Conservation (phyloP, 2,888 invertebrate species). For the Troides oblongomaculatus region DNA sequence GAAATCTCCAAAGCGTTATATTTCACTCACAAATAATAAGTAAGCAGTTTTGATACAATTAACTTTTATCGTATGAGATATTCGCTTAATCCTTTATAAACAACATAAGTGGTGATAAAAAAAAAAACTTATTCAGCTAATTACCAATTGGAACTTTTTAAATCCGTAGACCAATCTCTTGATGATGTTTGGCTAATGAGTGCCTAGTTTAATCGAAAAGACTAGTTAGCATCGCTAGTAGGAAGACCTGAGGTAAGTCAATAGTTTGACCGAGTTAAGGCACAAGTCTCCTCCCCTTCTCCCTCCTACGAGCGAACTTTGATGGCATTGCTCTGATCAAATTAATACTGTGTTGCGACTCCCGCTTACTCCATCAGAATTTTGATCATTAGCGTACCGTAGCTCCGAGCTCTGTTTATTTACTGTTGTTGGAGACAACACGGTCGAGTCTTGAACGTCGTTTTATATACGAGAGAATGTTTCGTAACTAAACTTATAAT, state of each 20-base stretch:
- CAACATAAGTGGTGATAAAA: background rate
- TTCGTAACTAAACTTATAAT: conserved; percentile 30
- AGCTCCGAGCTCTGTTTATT: conserved; percentile 36
- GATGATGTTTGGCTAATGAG: conserved; percentile 39
- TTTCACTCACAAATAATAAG: too few species aligned
- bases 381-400: conserved; percentile 52
- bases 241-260: conserved; percentile 39
- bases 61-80: too few species aligned
- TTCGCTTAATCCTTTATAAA: too few species aligned
- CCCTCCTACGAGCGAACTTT: conserved; percentile 41
- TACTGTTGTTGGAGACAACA: conserved; percentile 37
- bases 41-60: too few species aligned
- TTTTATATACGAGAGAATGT: conserved; percentile 28
- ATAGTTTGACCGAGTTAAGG: conserved; percentile 44
- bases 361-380: conserved; percentile 46
- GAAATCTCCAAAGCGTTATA: too few species aligned
- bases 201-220: conserved; percentile 41
- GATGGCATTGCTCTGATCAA: conserved; percentile 56
- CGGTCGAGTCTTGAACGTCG: conserved; percentile 29
- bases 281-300: conserved; percentile 26
- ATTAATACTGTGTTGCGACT: conserved; percentile 52
- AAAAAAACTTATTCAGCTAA: background rate
- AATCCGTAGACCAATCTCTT: conserved; percentile 10
- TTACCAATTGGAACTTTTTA: background rate
- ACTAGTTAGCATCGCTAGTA: conserved; percentile 34